Evolutionary conservation across 2,113 vertebrate species (phyloP), one percentile per base, ranked within the genome.

Genomic region (Anhinga anhinga): DNA sequence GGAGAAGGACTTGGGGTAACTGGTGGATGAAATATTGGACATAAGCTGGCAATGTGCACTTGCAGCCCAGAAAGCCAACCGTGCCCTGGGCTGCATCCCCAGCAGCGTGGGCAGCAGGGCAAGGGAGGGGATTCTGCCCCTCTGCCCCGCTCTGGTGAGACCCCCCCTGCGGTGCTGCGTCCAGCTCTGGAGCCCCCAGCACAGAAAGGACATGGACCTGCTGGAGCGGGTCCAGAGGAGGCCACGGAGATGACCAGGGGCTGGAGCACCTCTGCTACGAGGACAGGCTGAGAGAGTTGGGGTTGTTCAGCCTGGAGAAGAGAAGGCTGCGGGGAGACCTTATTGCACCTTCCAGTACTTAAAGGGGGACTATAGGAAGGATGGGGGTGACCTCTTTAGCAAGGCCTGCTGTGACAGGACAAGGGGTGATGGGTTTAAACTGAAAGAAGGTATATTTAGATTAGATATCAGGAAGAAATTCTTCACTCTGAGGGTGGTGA

Each of bases 11-110:
- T n/a, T n/a, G 25, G 25, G 27, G 34, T 3, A n/a, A 3, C 9
- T 53, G 19, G 8, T 4, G 6, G 34, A 13, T 11, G 32, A 23
- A 23, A 15, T 66, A 2, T 23, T 49, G 15, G 5, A 26, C 7
- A 5, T 25, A 42, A 58, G 4, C 30, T 1, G 1, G 30, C 49
- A 21, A 5, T 3, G 5, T 58, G 21, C 0, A 0, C 13, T 89
- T 0, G 1, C 50, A 73, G 25, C 42, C 59, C 42, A 72, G 40
- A 47, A n/a, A 23, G 15, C 34, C 55, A 38, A 3, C 18, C 0
- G 0, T 25, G 3, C 4, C 67, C 38, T 27, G 45, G 45, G 38
- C 21, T 53, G 12, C 27, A 23, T 4, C 27, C 3, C 9, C 11
- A 49, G 29, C 8, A 55, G 14, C 1, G 2, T 52, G 65, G 8